Evolutionary conservation across 2,888 invertebrate genomes (phyloP), one percentile per base, ranked within the genome.

Genomic region (Drosophila monieri): DNA sequence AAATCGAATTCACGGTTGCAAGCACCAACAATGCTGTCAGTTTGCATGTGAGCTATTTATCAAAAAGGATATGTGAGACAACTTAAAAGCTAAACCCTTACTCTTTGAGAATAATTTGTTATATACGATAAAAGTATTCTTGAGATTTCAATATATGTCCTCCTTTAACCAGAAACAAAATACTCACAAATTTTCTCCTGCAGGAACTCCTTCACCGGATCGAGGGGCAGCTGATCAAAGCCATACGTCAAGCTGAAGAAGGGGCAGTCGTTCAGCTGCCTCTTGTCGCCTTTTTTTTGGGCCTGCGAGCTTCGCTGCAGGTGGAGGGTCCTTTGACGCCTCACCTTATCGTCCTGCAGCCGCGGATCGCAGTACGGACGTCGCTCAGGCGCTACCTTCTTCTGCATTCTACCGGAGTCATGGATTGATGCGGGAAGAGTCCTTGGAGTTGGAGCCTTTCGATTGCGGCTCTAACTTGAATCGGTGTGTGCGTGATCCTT

Each of bases 201-300:
- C 27, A 91, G 65, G 54, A 79, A 90, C 30, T 80, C 81, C 67
- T 89, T 90, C 14, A 87, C 77, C 3, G 92, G 92, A 84, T 92
- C 92, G 27, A 92, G 69, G 1, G 92, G 92, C 74, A 92, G 73
- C 57, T 92, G 90, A 73, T 92, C 92, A 27, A 80, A 83, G 18
- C 79, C 65, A 68, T 92, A 91, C 32, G 76, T 67, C 55, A 90
- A 80, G 32, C 77, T 74, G 72, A 91, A 92, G 58, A 92, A 92
- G 5, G 91, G 91, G 35, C 89, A 89, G 64, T 92, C 91, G 44
- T 90, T 90, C 23, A 90, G 71, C 8, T 84, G 87, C 8, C 90
- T 56, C 39, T 77, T 83, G 32, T 73, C 80, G 9, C 55, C 52
- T 41, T 79, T 83, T 35, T 76, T 72, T 0, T n/a, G 62, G 2